Percentiles rank a stretch among this genome's conserved stretches.
phyloP scores from a whole-genome alignment of 2,888 invertebrate genomes.

The Gibbula magus region DNA sequence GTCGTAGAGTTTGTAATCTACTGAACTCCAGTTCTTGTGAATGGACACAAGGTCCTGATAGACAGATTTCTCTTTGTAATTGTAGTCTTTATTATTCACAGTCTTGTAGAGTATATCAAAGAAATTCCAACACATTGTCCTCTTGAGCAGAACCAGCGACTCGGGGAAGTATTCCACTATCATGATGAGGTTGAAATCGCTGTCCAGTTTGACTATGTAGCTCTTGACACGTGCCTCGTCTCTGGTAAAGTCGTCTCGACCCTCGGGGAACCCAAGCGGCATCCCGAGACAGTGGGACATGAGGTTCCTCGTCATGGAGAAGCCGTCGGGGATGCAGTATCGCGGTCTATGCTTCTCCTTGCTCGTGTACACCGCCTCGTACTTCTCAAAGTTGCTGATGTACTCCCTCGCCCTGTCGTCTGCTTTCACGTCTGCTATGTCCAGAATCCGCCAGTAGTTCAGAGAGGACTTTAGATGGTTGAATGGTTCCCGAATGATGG shows the following conservation, averaged over 20 bases:
- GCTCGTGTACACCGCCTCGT: slow-evolving; percentile 63
- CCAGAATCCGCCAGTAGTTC: slow-evolving; percentile 65
- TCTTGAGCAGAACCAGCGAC: slow-evolving; percentile 69
- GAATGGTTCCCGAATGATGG: slow-evolving; percentile 71
- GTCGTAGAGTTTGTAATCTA: slow-evolving; percentile 69
- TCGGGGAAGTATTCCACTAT: slow-evolving; percentile 72
- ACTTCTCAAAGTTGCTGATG: slow-evolving; percentile 61
- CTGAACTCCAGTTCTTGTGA: slow-evolving; percentile 61
- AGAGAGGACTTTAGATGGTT: slow-evolving; percentile 67
- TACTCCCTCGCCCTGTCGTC: slow-evolving; percentile 56
- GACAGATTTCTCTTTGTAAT: slow-evolving; percentile 31
- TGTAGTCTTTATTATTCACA: slow-evolving; percentile 51
- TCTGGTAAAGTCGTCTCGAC: slow-evolving; percentile 47
- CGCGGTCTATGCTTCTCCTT: slow-evolving; percentile 36
- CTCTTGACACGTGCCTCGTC: slow-evolving; percentile 41
- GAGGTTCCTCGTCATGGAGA: slow-evolving; percentile 68
- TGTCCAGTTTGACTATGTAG: slow-evolving; percentile 59
- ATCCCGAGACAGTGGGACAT: slow-evolving; percentile 71
- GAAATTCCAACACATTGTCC: slow-evolving; percentile 71
- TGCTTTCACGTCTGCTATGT: slow-evolving; percentile 50
- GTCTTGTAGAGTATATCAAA: slow-evolving; percentile 68
- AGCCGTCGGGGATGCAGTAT: slow-evolving; percentile 67
- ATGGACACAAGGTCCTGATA: slow-evolving; percentile 45
- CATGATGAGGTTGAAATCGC: slow-evolving; percentile 67
- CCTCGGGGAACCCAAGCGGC: slow-evolving; percentile 66